These are phyloP conservation scores for Pocillopora meandrina DNA, from an alignment of 92 coral and sea anemone species.

Conservation along the genomic window DNA sequence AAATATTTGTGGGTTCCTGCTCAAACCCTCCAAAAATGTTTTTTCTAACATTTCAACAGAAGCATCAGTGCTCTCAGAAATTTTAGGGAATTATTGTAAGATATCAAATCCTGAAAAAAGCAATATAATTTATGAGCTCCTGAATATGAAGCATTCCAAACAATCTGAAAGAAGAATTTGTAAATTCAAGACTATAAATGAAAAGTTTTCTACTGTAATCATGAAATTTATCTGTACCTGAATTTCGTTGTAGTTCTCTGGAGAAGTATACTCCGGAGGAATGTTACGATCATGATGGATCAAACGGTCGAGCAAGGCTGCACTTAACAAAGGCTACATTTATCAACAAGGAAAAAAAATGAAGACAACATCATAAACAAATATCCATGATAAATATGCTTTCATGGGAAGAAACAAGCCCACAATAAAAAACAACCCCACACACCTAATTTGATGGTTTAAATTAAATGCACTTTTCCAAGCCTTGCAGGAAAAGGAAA, in stretches of 20 bases:
- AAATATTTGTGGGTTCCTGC: too few species aligned
- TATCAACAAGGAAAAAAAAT: not conserved
- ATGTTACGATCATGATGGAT: slow-evolving; percentile 96
- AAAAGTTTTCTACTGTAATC: not conserved
- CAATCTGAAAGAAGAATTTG: not conserved
- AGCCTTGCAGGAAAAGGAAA: too few species aligned
- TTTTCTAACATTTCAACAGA: too few species aligned
- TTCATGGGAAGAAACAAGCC: not conserved
- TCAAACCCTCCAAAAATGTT: too few species aligned
- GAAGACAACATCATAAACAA: not conserved
- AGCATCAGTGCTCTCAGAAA: too few species aligned
- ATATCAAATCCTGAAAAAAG: too few species aligned
- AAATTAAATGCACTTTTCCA: too few species aligned
- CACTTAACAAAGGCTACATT: slow-evolving; percentile 84
- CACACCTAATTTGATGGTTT: too few species aligned
- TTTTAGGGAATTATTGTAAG: too few species aligned
- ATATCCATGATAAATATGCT: not conserved
- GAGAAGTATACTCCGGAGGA: slow-evolving; percentile 94
- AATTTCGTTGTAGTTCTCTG: slow-evolving; percentile 96
- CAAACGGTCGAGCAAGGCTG: slow-evolving; percentile 86
- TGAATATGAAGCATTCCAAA: too few species aligned
- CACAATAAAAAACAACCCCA: too few species aligned
- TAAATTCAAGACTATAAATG: not conserved
- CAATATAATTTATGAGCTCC: too few species aligned
- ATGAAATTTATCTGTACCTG: slow-evolving; percentile 67